These are phyloP conservation scores for Arremon brunneinucha DNA, from an alignment of 2,797 vertebrate species.

Conservation along the genomic window DNA sequence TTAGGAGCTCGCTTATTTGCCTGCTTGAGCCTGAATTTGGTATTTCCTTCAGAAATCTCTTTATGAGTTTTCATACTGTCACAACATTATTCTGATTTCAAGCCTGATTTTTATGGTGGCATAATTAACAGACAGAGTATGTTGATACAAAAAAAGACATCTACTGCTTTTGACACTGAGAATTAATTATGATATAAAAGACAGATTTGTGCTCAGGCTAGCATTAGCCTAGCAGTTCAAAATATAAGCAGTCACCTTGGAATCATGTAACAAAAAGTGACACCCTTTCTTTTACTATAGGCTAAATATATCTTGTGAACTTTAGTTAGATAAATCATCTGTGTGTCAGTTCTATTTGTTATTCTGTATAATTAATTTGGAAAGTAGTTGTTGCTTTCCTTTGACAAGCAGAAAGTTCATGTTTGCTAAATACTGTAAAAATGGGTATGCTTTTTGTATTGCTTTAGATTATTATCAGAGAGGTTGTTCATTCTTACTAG, in stretches of 20 bases:
- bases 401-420: constrained; percentile 67
- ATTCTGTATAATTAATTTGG: constrained; percentile 68
- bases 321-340: constrained; percentile 68
- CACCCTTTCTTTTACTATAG: constrained; percentile 65
- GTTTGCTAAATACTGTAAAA: constrained; percentile 84
- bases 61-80: neutral
- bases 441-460: constrained; percentile 55
- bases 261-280: constrained; percentile 71
- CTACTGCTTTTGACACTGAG: constrained; percentile 72
- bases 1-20: neutral
- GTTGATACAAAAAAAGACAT: constrained; percentile 67
- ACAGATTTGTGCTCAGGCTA: constrained; percentile 75
- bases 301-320: constrained; percentile 63
- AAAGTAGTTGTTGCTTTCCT: constrained; percentile 65
- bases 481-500: constrained; percentile 85
- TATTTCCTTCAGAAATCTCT: neutral
- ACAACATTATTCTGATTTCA: constrained; percentile 5
- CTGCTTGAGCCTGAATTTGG: neutral
- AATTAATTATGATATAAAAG: constrained; percentile 80
- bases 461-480: constrained; percentile 90
- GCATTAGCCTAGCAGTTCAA: constrained; percentile 73
- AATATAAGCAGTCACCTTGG: constrained; percentile 78
- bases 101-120: constrained; percentile 36
- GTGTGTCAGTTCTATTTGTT: constrained; percentile 54
- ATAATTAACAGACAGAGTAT: constrained; percentile 70